These are phyloP conservation scores for Phyllopteryx taeniolatus DNA, from an alignment of 2,113 vertebrate genomes.

Conservation along the genomic window DNA sequence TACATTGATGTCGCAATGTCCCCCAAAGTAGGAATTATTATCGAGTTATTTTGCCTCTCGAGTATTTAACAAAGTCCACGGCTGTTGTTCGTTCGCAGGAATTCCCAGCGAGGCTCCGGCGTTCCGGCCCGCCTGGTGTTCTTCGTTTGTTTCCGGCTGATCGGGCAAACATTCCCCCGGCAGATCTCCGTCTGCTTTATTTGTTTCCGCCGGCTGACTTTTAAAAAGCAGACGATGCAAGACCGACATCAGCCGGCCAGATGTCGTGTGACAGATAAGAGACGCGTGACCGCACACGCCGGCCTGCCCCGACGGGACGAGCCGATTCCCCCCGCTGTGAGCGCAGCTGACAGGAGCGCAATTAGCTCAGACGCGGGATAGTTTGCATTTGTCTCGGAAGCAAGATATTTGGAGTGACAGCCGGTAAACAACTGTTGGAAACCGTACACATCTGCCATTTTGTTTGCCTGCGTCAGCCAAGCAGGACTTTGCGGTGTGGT, in stretches of 20 bases:
- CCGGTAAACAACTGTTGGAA: background rate
- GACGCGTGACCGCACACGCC: slow-evolving; percentile 48
- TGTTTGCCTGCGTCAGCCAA: too few species aligned
- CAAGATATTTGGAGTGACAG: slow-evolving; percentile 2
- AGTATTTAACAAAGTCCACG: background rate
- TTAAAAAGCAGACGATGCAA: slow-evolving; percentile 55
- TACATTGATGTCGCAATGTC: background rate
- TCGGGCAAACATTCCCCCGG: slow-evolving; percentile 36
- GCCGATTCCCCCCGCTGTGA: slow-evolving; percentile 49
- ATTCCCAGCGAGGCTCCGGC: slow-evolving; percentile 19
- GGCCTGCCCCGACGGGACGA: slow-evolving; percentile 31
- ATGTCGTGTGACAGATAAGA: slow-evolving; percentile 73
- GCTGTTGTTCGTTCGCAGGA: background rate
- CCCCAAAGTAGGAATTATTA: background rate
- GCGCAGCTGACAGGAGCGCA: slow-evolving; percentile 55
- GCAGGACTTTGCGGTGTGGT: too few species aligned
- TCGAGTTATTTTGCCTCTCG: background rate
- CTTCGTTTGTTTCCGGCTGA: slow-evolving; percentile 37
- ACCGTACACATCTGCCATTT: too few species aligned
- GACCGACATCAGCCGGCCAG: slow-evolving; percentile 62
- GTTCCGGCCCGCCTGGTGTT: slow-evolving; percentile 35
- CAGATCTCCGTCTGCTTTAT: slow-evolving; percentile 54
- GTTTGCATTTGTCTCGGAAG: background rate
- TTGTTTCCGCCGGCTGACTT: slow-evolving; percentile 46
- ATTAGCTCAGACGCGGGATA: background rate